phyloP scores from a whole-genome alignment of 2,888 invertebrate genomes.

The Caenorhabditis plicata region DNA sequence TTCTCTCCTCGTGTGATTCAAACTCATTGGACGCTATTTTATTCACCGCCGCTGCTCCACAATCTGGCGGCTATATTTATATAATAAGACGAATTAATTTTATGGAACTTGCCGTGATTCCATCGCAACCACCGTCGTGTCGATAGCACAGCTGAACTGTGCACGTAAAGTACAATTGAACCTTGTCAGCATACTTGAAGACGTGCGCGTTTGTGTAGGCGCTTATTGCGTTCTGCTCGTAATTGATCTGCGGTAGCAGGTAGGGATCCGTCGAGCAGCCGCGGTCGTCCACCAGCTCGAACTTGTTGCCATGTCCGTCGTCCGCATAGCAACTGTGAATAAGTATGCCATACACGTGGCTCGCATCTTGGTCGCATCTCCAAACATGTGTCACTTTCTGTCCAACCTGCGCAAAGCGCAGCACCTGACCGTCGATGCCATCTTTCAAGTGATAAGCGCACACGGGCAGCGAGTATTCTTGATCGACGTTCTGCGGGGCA shows the following conservation, averaged over 20 bases:
- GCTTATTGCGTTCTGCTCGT: conserved; percentile 28
- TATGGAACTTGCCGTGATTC: too few relatives aligned
- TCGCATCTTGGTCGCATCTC: conserved; percentile 62
- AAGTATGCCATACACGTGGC: conserved; percentile 61
- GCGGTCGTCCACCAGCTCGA: conserved; percentile 61
- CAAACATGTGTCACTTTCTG: conserved; percentile 63
- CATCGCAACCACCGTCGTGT: conserved; percentile 65
- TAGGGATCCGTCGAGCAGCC: conserved; percentile 60
- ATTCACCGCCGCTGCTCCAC: too few relatives aligned
- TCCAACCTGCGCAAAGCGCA: conserved; percentile 50
- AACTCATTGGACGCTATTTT: conserved; percentile 3
- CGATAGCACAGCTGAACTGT: conserved; percentile 65
- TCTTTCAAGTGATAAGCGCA: conserved; percentile 61
- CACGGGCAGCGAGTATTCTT: conserved; percentile 60
- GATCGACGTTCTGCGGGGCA: conserved; percentile 58
- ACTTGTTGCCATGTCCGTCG: conserved; percentile 64
- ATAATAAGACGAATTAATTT: too few relatives aligned
- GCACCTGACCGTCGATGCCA: conserved; percentile 41
- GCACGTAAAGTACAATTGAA: conserved; percentile 64
- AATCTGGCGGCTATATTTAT: conserved; percentile 17
- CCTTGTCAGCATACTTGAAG: conserved; percentile 65
- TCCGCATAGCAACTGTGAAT: conserved; percentile 65
- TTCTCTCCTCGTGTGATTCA: neutral
- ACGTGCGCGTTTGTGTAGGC: conserved; percentile 59
- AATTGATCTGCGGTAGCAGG: conserved; percentile 55